A percentile compares a stretch with the other conserved stretches of the same genome.
Conservation (phyloP, 2,888 invertebrate genomes). For the Cyclophora punctaria region DNA sequence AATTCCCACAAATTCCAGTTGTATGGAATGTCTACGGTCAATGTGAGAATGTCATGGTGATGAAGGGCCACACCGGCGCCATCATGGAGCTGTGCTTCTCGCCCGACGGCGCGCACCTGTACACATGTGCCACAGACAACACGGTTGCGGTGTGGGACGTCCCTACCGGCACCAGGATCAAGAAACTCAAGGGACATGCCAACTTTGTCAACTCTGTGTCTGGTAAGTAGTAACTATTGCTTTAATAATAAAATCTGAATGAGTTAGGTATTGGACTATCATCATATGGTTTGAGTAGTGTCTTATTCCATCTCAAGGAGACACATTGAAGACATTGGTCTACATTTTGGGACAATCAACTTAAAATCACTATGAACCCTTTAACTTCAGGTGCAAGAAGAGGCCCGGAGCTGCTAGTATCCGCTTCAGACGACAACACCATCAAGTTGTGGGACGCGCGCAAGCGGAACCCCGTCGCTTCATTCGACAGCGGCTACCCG, state of each 20-base stretch:
- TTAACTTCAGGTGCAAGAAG: slow-evolving; percentile 80
- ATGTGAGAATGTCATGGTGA: slow-evolving; percentile 95
- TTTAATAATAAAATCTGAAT: too few relatives aligned
- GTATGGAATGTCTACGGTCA: slow-evolving; percentile 98
- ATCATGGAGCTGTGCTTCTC: slow-evolving; percentile 94
- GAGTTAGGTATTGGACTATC: too few relatives aligned
- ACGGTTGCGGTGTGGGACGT: slow-evolving; percentile 97
- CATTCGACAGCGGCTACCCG: slow-evolving; percentile 83
- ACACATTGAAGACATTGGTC: too few relatives aligned
- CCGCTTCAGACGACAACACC: slow-evolving; percentile 96
- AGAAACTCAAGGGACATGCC: slow-evolving; percentile 90
- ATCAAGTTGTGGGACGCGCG: slow-evolving; percentile 95
- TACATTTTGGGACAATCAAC: background rate
- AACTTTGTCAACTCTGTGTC: slow-evolving; percentile 82
- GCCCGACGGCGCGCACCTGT: slow-evolving; percentile 87
- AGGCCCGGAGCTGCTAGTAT: slow-evolving; percentile 92
- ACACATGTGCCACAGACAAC: slow-evolving; percentile 95
- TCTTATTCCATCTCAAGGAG: too few relatives aligned
- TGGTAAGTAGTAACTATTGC: too few relatives aligned
- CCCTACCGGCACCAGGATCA: slow-evolving; percentile 88
- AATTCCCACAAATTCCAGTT: slow-evolving; percentile 71
- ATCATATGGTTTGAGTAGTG: too few relatives aligned
- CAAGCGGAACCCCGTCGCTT: slow-evolving; percentile 84
- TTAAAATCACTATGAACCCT: too few relatives aligned
- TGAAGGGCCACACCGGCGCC: slow-evolving; percentile 96